Conservation (phyloP, 2,113 vertebrate genomes). For the Poeciliopsis turrubarensis region DNA sequence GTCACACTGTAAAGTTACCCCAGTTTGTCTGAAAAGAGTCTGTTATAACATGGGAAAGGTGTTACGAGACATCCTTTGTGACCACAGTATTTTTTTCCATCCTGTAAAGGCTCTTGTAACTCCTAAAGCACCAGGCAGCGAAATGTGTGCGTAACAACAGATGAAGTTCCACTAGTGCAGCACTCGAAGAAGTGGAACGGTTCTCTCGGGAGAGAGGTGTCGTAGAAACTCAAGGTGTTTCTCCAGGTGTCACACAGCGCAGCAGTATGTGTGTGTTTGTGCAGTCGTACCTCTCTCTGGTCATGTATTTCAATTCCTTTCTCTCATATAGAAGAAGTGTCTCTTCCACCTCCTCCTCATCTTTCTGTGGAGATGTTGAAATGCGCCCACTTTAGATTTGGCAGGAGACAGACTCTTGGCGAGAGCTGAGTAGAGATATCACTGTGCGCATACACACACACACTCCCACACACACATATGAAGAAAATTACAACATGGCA, state of each 20-base stretch:
- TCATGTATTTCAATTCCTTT: constrained; percentile 39
- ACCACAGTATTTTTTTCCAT: constrained; percentile 33
- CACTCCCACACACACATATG: constrained; percentile 30
- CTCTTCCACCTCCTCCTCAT: constrained; percentile 43
- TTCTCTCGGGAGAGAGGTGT: constrained; percentile 50
- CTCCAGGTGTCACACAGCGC: constrained; percentile 54
- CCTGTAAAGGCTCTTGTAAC: constrained; percentile 15
- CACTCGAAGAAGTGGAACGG: constrained; percentile 59
- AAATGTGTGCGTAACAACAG: constrained; percentile 35
- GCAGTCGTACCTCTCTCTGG: not conserved
- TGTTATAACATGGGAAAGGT: constrained; percentile 22
- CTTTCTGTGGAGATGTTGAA: constrained; percentile 70
- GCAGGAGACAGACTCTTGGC: constrained; percentile 68
- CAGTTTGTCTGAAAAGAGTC: constrained; percentile 10
- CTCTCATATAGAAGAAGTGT: constrained; percentile 43
- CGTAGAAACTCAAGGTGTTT: constrained; percentile 38
- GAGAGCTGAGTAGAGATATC: constrained; percentile 44
- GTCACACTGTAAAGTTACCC: constrained; percentile 31
- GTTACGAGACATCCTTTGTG: constrained; percentile 27
- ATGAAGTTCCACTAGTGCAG: constrained; percentile 52
- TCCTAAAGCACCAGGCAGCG: constrained; percentile 4
- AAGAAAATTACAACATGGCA: constrained; percentile 65
- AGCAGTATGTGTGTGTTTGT: constrained; percentile 7
- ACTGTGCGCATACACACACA: constrained; percentile 2
- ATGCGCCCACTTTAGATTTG: constrained; percentile 69